Evolutionary conservation across 2,888 invertebrate genomes (phyloP).

Genomic region (Watsonalla cultraria): DNA sequence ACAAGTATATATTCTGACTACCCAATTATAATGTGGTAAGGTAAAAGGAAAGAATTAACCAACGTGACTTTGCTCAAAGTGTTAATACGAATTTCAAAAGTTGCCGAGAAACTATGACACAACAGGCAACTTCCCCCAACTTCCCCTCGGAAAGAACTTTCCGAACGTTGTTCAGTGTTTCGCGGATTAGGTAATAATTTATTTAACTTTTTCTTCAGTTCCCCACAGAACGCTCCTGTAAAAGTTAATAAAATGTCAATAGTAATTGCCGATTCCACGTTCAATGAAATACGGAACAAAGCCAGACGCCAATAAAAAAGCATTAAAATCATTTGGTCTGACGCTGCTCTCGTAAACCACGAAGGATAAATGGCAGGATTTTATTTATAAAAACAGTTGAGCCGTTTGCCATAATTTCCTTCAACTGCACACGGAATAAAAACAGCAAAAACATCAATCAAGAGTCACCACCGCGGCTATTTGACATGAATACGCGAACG

Average conservation of each 20-base stretch:
- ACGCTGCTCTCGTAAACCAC: too few relatives aligned
- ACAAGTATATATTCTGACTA: too few relatives aligned
- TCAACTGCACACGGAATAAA: neutral
- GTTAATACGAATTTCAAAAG: constrained; percentile 47
- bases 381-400: neutral
- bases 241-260: constrained; percentile 5
- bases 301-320: neutral
- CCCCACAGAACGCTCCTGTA: constrained; percentile 6
- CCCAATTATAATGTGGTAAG: constrained; percentile 11
- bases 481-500: constrained; percentile 46
- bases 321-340: neutral
- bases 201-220: constrained; percentile 32
- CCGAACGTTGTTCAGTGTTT: constrained; percentile 39
- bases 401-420: constrained; percentile 1
- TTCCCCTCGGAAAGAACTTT: constrained; percentile 34
- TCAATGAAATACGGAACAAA: neutral
- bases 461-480: constrained; percentile 24
- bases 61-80: constrained; percentile 35
- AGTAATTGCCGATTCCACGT: neutral
- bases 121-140: constrained; percentile 33
- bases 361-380: neutral
- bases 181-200: constrained; percentile 61
- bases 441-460: constrained; percentile 14
- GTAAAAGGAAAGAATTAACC: constrained; percentile 23
- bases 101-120: constrained; percentile 40